These are phyloP conservation scores for Eremophila alpestris DNA, from an alignment of 2,797 vertebrate species.

Conservation along the genomic window DNA sequence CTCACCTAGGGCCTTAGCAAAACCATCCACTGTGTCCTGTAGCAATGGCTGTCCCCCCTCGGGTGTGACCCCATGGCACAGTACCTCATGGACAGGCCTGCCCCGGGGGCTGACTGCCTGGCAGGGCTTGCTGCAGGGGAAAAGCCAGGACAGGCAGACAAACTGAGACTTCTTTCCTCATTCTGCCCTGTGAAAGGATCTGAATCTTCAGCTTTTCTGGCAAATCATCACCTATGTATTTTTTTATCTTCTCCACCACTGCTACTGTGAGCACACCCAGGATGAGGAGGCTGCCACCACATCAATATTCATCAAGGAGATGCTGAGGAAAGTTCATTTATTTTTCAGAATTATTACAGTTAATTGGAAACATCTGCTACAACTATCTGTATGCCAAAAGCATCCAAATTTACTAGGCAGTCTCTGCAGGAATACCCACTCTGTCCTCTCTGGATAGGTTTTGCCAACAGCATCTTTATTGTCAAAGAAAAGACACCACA, in stretches of 20 bases:
- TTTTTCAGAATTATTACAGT: slow-evolving; percentile 45
- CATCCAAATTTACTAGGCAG: background rate
- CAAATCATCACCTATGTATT: accelerated
- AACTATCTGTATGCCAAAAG: slow-evolving; percentile 44
- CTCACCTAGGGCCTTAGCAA: background rate
- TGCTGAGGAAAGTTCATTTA: slow-evolving; percentile 25
- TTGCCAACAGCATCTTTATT: slow-evolving; percentile 36
- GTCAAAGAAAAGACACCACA: slow-evolving; percentile 15
- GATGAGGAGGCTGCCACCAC: background rate
- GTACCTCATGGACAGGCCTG: background rate
- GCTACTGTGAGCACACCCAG: background rate
- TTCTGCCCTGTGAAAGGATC: background rate
- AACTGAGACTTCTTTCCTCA: background rate
- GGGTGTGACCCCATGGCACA: accelerated
- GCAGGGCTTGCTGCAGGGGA: background rate
- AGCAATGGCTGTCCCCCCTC: background rate
- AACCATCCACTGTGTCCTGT: background rate
- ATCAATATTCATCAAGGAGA: slow-evolving; percentile 11
- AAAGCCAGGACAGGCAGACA: background rate
- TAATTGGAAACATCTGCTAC: slow-evolving; percentile 59
- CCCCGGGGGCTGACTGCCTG: accelerated
- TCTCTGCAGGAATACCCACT: slow-evolving; percentile 44
- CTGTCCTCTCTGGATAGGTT: background rate
- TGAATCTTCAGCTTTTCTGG: background rate
- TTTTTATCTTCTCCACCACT: background rate